Base-by-base conservation (phyloP, 2,113 vertebrate species). In the Rhombomys opimus region DNA sequence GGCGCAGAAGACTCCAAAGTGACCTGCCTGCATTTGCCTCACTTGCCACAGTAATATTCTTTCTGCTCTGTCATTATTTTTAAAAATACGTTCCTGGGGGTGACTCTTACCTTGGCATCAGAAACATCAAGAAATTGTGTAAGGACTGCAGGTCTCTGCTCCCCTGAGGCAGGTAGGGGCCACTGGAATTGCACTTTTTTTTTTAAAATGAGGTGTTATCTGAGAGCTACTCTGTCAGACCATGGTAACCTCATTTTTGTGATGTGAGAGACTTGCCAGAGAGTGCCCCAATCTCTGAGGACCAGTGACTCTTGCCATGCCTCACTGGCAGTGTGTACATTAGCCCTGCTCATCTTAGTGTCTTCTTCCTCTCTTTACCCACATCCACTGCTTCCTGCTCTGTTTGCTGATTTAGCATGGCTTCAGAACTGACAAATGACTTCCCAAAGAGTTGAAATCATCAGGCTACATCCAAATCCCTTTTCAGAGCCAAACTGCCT, bases 371-470 rank as follows among this genome's bases (percentile, higher is more conserved):
- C 59, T 32, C 70, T 80, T 73, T 20, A 54, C 84, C 76, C 87
- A 73, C 35, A 93, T 82, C n/a, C 2, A 2, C 85, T 18, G 22
- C 87, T 77, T 77, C 72, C 3, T 50, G 90, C 96, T 78, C 89
- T 88, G 97, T 75, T 25, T 18, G 5, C 92, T 87, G 87, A 93
- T 93, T 97, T 97, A 93, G 89, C 77, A 0, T 2, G 68, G 95
- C 93, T 91, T 38, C 46, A 14, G 89, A 95, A 82, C 98, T 98
- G 92, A 93, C 87, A 95, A 89, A 91, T 67, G 91, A 96, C 91
- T 97, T 93, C 87, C 94, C 72, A 93, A 77, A 96, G 68, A 97
- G 84, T 96, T 96, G 95, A 87, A 95, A 95, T 95, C 61, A 41
- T 98, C 94, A 96, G 65, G 70, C 57, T 1, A 27, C 41, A 23